A percentile compares a stretch with the other conserved stretches of the same genome.
Conservation (phyloP, 23 tunicate species). For the Corella eumyota region DNA sequence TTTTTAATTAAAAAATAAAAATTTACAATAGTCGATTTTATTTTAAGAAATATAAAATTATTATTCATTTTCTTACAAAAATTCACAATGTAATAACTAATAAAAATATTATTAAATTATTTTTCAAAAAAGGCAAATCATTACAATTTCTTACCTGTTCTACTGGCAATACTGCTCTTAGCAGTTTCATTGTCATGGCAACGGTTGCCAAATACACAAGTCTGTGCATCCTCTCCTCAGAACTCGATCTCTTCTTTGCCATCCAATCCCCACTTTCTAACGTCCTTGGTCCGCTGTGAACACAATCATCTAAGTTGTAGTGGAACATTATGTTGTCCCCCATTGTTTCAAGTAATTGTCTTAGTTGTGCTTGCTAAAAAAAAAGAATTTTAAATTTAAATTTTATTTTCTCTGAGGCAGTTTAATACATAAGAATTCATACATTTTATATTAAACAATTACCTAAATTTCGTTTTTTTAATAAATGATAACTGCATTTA, state of each 20-base stretch:
- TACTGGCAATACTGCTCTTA: constrained; percentile 37
- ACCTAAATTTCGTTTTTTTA: too few species aligned
- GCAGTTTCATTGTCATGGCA: constrained; percentile 25
- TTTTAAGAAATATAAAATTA: too few species aligned
- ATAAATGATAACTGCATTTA: too few species aligned
- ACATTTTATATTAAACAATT: too few species aligned
- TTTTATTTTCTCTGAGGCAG: too few species aligned
- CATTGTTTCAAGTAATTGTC: constrained; percentile 35
- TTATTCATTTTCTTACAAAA: too few species aligned
- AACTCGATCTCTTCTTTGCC: constrained; percentile 17
- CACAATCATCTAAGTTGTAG: constrained; percentile 33
- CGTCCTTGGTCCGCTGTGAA: not conserved
- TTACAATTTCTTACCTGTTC: constrained; percentile 52
- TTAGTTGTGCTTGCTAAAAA: constrained; percentile 30
- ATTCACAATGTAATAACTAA: too few species aligned
- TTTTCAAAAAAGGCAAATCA: too few species aligned
- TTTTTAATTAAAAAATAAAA: not conserved
- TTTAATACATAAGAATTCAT: too few species aligned
- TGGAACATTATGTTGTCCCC: constrained; percentile 57
- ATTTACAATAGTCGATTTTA: too few species aligned
- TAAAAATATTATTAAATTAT: too few species aligned
- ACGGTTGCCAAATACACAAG: constrained; percentile 51
- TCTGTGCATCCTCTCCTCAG: constrained; percentile 40
- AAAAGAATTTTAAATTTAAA: too few species aligned
- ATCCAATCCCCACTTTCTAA: constrained; percentile 14